Evolutionary conservation across 1,140 invertebrate species (phyloP).

Genomic region (Chlorops oryzae): DNA sequence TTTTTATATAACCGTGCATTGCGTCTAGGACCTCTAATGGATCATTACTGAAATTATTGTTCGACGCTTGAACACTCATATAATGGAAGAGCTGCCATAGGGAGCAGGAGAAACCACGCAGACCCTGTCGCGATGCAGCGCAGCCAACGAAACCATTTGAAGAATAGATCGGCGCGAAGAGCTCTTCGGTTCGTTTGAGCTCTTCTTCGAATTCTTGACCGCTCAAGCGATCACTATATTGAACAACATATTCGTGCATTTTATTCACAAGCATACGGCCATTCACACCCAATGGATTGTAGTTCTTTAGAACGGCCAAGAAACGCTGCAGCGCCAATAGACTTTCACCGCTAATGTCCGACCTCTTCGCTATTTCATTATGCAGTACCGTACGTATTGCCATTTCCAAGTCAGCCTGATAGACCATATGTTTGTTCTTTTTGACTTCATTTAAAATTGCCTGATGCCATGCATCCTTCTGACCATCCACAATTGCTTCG

Average conservation of each 20-base stretch:
- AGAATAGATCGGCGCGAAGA: conserved; percentile 27
- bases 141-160: conserved; percentile 60
- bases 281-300: conserved; percentile 50
- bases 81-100: conserved; percentile 95
- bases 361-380: conserved; percentile 70
- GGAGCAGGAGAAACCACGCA: conserved; percentile 90
- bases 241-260: conserved; percentile 29
- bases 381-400: conserved; percentile 70
- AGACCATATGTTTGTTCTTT: conserved; percentile 52
- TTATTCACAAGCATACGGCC: conserved; percentile 58
- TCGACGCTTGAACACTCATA: conserved; percentile 73
- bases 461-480: background rate
- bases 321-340: conserved; percentile 68
- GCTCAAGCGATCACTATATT: conserved; percentile 27
- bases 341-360: conserved; percentile 62
- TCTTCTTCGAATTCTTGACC: conserved; percentile 35
- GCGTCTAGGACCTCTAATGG: conserved; percentile 66
- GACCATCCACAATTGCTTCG: background rate
- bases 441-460: conserved; percentile 30
- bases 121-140: conserved; percentile 51
- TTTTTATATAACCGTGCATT: conserved; percentile 82
- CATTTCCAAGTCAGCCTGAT: conserved; percentile 80
- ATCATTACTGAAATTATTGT: conserved; percentile 48
- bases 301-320: conserved; percentile 59
- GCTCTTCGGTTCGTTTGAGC: conserved; percentile 22